Evolutionary conservation across 2,113 vertebrate genomes (phyloP).

Genomic region (Synodontis membranacea): DNA sequence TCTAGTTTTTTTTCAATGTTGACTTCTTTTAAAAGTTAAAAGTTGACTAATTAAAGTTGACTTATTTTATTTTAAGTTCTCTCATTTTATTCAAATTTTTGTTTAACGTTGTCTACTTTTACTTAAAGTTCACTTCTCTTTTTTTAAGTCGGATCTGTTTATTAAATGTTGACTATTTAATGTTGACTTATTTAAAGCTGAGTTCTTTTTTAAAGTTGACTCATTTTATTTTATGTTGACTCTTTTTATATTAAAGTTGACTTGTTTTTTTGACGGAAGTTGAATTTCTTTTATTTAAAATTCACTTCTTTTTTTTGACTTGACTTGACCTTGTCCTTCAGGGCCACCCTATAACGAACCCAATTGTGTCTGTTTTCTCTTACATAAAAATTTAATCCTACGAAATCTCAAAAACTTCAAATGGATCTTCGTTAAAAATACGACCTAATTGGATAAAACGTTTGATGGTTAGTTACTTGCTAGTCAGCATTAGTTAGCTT

Average conservation of each 20-base stretch:
- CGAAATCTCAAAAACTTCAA: too few species aligned
- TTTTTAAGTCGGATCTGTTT: too few species aligned
- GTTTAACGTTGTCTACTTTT: not conserved
- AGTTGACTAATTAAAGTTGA: not conserved
- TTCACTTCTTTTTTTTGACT: not conserved
- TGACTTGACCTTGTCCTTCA: not conserved
- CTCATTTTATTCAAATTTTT: not conserved
- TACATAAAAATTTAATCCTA: too few species aligned
- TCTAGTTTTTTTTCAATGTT: not conserved
- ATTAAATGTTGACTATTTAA: not conserved
- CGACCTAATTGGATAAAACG: not conserved
- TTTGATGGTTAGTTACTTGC: not conserved
- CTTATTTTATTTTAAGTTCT: not conserved
- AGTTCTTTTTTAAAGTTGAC: too few species aligned
- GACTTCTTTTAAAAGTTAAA: not conserved
- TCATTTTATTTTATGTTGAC: too few species aligned
- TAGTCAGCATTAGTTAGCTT: not conserved
- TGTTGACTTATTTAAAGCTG: not conserved
- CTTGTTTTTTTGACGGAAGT: too few species aligned
- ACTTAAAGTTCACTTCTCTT: too few species aligned
- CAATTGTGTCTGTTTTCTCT: too few species aligned
- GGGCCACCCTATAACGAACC: too few species aligned
- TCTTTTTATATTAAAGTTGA: too few species aligned
- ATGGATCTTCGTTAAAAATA: not conserved
- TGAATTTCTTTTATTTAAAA: too few species aligned